Evolutionary conservation across 2,797 vertebrate genomes (phyloP), one percentile per base, ranked within the genome.

Genomic region (Sphenodon punctatus): DNA sequence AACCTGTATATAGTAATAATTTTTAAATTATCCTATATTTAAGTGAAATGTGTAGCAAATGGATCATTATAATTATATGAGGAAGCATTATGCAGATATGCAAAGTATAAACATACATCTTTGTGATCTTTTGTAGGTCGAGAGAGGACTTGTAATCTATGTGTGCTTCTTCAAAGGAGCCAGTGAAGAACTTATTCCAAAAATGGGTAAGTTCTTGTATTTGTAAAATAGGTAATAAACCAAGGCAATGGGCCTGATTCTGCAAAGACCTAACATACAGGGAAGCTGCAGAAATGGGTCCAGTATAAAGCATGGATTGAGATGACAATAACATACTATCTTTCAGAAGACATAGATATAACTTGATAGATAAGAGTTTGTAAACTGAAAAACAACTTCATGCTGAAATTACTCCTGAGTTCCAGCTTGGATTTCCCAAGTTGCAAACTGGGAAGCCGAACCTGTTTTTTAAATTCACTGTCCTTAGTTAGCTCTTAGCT

Each of bases 161-260:
- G 87, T 99, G 89, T 99, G 98, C 84, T 99, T 99, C 96, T 98
- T 98, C 87, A 99, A 97, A 96, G 97, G 97, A 87, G 97, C 98
- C 71, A 95, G 96, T 80, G 96, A 97, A 55, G 96, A 97, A 78
- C 93, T 98, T 64, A 90, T 99, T 88, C 95, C 97, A 38, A 98
- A 97, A 95, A 98, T 98, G 89, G 98, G 98, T 99, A 95, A 59
- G 97, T 66, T 61, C 63, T 70, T 59, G 6, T 64, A 13, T 64
- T 78, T 48, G 76, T 84, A 75, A 67, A 38, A 75, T 49, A 78
- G 36, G 58, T 58, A 36, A 12, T 55, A 55, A n/a, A 51, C 60
- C 75, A 60, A 27, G 48, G 64, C 30, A 38, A 20, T 36, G 34
- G 67, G 43, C n/a, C 17, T 63, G 30, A 36, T 13, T 45, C 43